Conservation (phyloP, 2,797 vertebrate genomes). For the Uromys caudimaculatus region DNA sequence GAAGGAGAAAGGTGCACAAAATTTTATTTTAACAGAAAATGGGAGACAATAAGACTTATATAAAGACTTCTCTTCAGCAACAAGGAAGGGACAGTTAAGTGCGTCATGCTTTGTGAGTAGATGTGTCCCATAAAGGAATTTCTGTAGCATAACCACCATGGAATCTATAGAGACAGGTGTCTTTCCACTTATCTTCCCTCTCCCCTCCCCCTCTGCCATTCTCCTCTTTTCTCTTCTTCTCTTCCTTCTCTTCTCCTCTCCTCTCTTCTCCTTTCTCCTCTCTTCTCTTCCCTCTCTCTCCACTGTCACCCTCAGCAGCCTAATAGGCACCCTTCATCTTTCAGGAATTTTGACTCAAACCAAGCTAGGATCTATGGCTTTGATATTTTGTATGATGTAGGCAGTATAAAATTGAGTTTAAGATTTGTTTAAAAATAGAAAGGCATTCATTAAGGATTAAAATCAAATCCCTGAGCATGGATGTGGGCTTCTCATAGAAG, state of each 20-base stretch:
- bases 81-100: background rate
- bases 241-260: too few relatives aligned
- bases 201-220: background rate
- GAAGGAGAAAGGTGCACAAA: background rate
- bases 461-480: too few relatives aligned
- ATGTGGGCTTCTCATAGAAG: background rate
- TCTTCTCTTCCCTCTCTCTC: background rate
- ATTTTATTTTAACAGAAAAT: conserved; percentile 16
- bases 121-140: background rate
- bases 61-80: background rate
- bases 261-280: too few relatives aligned
- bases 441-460: background rate
- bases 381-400: background rate
- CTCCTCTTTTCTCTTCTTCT: too few relatives aligned
- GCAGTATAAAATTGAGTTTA: background rate
- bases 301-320: background rate
- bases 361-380: background rate
- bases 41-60: background rate
- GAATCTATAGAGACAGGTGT: background rate
- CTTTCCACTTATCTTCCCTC: background rate
- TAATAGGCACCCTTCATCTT: background rate
- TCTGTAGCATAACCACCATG: accelerated
- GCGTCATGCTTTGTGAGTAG: background rate
- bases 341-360: background rate
- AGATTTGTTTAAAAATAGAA: background rate